Conservation (phyloP, 2,113 vertebrate genomes). For the Odontophorus gujanensis region DNA sequence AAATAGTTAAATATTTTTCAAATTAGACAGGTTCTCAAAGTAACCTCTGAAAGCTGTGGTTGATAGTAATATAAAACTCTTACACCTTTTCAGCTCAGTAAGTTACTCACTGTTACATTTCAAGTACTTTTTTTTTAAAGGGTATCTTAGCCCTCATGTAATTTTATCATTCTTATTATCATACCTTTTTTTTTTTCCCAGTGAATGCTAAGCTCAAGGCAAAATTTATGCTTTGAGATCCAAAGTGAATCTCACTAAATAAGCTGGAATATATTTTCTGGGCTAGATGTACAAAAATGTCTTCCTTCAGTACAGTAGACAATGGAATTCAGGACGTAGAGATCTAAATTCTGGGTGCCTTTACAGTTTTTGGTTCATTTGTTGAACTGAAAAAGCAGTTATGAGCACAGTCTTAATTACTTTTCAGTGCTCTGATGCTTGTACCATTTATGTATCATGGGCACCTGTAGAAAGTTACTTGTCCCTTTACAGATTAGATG, state of each 20-base stretch:
- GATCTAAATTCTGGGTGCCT: not conserved
- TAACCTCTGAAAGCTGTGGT: not conserved
- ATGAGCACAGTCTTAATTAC: not conserved
- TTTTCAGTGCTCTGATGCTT: not conserved
- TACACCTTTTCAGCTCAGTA: not conserved
- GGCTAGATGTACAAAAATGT: not conserved
- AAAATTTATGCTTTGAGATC: not conserved
- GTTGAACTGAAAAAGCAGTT: not conserved
- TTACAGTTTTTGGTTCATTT: not conserved
- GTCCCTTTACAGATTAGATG: not conserved
- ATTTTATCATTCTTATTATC: not conserved
- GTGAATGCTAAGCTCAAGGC: not conserved
- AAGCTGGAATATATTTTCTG: not conserved
- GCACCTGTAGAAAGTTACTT: not conserved
- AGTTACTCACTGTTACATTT: not conserved
- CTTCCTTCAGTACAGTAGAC: not conserved
- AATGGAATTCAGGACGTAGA: not conserved
- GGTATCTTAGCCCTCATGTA: not conserved
- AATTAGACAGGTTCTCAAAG: slow-evolving; percentile 11
- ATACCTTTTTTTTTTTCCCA: not conserved
- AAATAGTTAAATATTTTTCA: slow-evolving; percentile 44
- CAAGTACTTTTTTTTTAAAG: not conserved
- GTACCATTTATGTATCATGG: not conserved
- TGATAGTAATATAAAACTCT: slow-evolving; percentile 9
- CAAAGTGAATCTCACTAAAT: not conserved